Base-by-base conservation (phyloP, 2,113 vertebrate species). In the Vanacampus margaritifer region DNA sequence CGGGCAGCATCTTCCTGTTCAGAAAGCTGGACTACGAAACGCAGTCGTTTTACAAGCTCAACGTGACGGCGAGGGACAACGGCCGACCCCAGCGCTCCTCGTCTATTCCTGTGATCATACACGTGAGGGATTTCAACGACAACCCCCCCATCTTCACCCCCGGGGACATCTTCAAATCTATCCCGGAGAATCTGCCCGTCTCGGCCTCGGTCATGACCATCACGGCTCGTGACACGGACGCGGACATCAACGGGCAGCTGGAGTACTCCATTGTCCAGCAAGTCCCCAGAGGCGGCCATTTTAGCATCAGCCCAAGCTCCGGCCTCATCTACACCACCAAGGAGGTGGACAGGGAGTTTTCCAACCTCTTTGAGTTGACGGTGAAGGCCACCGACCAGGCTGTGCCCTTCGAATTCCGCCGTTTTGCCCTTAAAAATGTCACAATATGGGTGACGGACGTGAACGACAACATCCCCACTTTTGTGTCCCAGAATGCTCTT, bases 21-120 rank as follows among this genome's bases (percentile, higher is more conserved):
- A 96, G 95, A 78, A 97, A 92, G 69, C 75, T 99, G 89, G 97
- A 99, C 87, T 99, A 91, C 75, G 97, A 99, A 86, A 97, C 96
- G 0, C 97, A 98, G 35, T 93, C 95, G 2, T 72, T 98, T 54
- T 99, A 96, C 83, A 96, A 93, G 75, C 86, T 99, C 53, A 99
- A 99, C 67, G 92, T 99, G 83, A 97, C 95, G 0, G 97, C 96
- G 0, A 94, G 93, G 75, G 97, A 99, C 82, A 94, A 93, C 26
- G 97, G 97, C 19, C 91, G 94, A 50, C 97, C 97, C 0, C 89
- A 94, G 0, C 92, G 93, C 41, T 97, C 95, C 2, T 94, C 95
- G 0, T 95, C 95, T 0, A 95, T 98, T 76, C 96, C 96, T 0
- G 92, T 99, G 57, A 85, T 97, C 2, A 96, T 99, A 65, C 94